phyloP scores from a whole-genome alignment of 2,113 vertebrate species.

The Petaurus breviceps region DNA sequence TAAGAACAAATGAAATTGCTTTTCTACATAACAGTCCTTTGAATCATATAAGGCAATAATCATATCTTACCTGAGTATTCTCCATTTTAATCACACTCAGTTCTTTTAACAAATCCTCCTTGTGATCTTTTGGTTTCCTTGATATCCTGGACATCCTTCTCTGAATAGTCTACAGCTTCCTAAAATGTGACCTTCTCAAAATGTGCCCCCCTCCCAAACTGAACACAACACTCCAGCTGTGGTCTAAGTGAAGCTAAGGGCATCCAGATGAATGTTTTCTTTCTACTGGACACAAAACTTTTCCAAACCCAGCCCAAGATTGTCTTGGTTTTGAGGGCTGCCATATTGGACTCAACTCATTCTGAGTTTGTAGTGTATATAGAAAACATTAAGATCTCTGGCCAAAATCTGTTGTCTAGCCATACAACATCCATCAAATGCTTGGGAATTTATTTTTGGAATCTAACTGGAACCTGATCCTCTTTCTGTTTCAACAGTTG shows the following conservation, averaged over 20 bases:
- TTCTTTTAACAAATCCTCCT: neutral
- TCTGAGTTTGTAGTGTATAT: neutral
- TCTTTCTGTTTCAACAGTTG: neutral
- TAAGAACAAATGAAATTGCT: neutral
- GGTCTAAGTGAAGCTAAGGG: neutral
- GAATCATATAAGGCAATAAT: neutral
- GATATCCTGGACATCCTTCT: neutral
- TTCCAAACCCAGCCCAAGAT: neutral
- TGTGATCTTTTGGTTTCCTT: neutral
- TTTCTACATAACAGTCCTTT: neutral
- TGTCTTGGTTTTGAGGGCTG: neutral
- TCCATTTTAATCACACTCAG: neutral
- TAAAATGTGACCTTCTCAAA: neutral
- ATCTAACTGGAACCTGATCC: neutral
- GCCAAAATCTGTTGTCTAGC: neutral
- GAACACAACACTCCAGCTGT: neutral
- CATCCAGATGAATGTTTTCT: neutral
- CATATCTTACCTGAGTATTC: neutral
- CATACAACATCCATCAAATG: neutral
- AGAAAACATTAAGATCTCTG: neutral
- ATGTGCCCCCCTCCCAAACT: neutral
- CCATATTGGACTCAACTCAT: neutral
- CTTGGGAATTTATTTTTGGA: neutral
- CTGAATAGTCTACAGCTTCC: neutral
- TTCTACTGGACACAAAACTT: neutral